Evolutionary conservation across 1,140 invertebrate species (phyloP).

Genomic region (Propsilocerus akamusi): DNA sequence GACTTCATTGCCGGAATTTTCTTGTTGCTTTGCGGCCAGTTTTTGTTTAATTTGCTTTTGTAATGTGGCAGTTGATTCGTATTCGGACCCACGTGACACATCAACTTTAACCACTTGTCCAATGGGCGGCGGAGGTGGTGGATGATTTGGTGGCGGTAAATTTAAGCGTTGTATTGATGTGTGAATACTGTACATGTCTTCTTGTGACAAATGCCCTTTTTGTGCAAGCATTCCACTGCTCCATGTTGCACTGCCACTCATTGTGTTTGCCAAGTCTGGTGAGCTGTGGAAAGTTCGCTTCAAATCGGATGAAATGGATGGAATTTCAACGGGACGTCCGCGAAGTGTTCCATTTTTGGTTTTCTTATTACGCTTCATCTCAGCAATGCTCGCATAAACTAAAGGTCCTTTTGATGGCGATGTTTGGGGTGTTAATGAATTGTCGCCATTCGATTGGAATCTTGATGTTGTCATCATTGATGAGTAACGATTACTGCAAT

Average conservation of each 20-base stretch:
- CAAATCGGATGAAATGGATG: slow-evolving; percentile 26
- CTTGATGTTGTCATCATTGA: slow-evolving; percentile 54
- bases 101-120: slow-evolving; percentile 59
- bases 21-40: slow-evolving; percentile 16
- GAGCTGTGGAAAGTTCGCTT: slow-evolving; percentile 78
- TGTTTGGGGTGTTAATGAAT: slow-evolving; percentile 33
- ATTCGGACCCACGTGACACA: slow-evolving; percentile 26
- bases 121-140: slow-evolving; percentile 45
- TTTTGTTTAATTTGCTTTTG: slow-evolving; percentile 20
- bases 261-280: slow-evolving; percentile 44
- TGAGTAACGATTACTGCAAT: slow-evolving; percentile 21
- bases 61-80: slow-evolving; percentile 22
- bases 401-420: slow-evolving; percentile 41
- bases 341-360: slow-evolving; percentile 19
- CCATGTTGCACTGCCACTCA: slow-evolving; percentile 14
- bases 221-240: slow-evolving; percentile 22
- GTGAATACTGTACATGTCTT: slow-evolving; percentile 43
- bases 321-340: slow-evolving; percentile 24
- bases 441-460: slow-evolving; percentile 40
- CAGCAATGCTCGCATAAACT: slow-evolving; percentile 84
- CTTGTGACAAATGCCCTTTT: slow-evolving; percentile 52
- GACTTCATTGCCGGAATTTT: slow-evolving; percentile 22
- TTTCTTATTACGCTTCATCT: slow-evolving; percentile 62
- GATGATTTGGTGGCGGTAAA: slow-evolving; percentile 46
- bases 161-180: slow-evolving; percentile 22